Base-by-base conservation (phyloP, 2,888 invertebrate genomes). In the Nemoura dubitans region DNA sequence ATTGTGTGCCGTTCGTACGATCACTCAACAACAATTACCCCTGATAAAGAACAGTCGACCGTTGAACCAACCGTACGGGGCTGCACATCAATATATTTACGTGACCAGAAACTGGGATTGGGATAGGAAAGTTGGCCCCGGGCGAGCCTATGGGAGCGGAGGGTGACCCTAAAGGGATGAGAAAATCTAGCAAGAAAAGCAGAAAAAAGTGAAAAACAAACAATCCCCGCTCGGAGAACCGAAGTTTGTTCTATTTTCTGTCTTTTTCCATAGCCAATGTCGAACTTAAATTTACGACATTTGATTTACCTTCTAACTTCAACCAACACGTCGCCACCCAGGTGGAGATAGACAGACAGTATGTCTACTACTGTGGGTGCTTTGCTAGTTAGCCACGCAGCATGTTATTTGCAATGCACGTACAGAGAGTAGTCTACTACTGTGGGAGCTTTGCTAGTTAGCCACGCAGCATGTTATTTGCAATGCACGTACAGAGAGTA, bases 171-270 rank as follows among this genome's bases (percentile, higher is more conserved):
- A 42, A 83, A 83, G 83, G 83, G 83, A 83, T 42, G 10, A 83
- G 43, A 83, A 83, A 83, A 83, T 83, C 83, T n/a, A 36, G 83
- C 83, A 43, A 83, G 83, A 36, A 36, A 42, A 83, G 83, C 83
- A 83, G 42, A 83, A 83, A 83, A 26, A 42, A 83, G 59, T 59
- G 59, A 29, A 59, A 59, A 81, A 81, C 30, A 81, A 81, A 81
- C 27, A 81, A 81, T 81, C 81, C 30, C 59, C 59, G 59, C 81
- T 29, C 81, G 29, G n/a, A 81, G 7, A 81, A 21, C 30, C 30
- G 81, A 30, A 30, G 21, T 81, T 81, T 81, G 81, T 81, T 30
- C 81, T 29, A 81, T 81, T 81, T 83, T 83, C 83, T 83, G 83
- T 83, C 42, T 83, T 42, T n/a, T 28, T 78, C 29, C 29, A 78